Conservation (phyloP, 1,140 invertebrate genomes). For the Varroa destructor region DNA sequence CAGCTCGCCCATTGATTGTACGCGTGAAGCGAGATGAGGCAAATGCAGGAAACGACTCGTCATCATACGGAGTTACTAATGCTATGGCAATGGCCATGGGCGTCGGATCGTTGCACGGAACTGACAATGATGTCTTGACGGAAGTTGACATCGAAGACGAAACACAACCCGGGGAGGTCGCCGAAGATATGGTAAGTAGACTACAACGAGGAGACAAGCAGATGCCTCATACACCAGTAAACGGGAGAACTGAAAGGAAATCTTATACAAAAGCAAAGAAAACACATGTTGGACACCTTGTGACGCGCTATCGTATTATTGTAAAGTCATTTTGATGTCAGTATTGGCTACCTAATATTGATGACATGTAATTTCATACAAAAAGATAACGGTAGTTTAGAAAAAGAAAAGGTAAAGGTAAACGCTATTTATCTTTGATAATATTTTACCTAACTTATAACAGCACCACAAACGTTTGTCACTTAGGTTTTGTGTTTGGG, state of each 20-base stretch:
- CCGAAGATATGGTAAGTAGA: constrained; percentile 18
- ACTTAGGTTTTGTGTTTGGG: too few species aligned
- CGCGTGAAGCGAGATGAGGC: constrained; percentile 21
- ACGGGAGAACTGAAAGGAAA: too few species aligned
- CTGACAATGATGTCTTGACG: background rate
- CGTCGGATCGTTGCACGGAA: background rate
- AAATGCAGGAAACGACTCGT: background rate
- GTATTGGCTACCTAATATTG: background rate
- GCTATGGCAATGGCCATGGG: background rate
- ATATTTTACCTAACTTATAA: too few species aligned
- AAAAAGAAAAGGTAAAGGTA: too few species aligned
- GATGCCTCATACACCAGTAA: too few species aligned
- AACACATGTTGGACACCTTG: too few species aligned
- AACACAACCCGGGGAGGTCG: constrained; percentile 19
- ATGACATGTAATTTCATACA: constrained; percentile 2
- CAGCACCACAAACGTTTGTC: too few species aligned
- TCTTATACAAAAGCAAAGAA: too few species aligned
- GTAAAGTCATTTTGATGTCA: too few species aligned
- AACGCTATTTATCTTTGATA: too few species aligned
- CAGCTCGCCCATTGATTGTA: constrained; percentile 18
- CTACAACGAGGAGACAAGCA: background rate
- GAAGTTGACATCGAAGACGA: constrained; percentile 23
- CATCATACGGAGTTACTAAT: too few species aligned
- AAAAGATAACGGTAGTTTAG: background rate
- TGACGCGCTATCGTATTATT: too few species aligned